Conservation (phyloP, 2,113 vertebrate genomes). For the Eudyptes chrysolophus region DNA sequence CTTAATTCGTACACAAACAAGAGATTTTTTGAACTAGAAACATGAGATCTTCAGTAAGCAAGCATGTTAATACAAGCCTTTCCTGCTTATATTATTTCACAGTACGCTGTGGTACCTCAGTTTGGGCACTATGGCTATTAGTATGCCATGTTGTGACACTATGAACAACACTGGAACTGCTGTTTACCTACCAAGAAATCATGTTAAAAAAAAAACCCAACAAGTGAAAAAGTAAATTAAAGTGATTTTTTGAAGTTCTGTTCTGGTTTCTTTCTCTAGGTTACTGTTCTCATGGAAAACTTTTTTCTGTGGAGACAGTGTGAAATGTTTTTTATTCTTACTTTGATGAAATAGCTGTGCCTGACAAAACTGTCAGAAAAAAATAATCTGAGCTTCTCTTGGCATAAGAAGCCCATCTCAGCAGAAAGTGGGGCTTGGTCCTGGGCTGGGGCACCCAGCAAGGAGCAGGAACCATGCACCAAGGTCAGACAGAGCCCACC, state of each 20-base stretch:
- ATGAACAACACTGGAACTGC: not conserved
- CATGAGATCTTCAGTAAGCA: not conserved
- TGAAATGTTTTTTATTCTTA: not conserved
- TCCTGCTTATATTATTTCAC: not conserved
- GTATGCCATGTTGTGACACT: accelerated
- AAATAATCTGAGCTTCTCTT: not conserved
- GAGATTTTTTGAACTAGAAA: not conserved
- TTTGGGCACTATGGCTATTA: not conserved
- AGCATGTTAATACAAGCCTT: not conserved
- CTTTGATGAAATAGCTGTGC: not conserved
- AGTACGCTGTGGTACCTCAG: too few relatives aligned
- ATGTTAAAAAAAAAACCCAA: not conserved
- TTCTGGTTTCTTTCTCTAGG: not conserved
- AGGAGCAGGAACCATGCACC: not conserved
- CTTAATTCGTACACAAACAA: not conserved
- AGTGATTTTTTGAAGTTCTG: not conserved
- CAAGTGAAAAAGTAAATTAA: not conserved
- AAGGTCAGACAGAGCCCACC: not conserved
- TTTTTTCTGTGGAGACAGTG: not conserved
- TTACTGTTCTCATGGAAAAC: not conserved
- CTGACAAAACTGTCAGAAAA: not conserved
- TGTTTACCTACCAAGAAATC: not conserved
- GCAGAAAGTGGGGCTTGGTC: not conserved
- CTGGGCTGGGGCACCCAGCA: not conserved
- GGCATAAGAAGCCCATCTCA: not conserved